Evolutionary conservation across 2,113 vertebrate genomes (phyloP).

Genomic region (Opisthocomus hoazin): DNA sequence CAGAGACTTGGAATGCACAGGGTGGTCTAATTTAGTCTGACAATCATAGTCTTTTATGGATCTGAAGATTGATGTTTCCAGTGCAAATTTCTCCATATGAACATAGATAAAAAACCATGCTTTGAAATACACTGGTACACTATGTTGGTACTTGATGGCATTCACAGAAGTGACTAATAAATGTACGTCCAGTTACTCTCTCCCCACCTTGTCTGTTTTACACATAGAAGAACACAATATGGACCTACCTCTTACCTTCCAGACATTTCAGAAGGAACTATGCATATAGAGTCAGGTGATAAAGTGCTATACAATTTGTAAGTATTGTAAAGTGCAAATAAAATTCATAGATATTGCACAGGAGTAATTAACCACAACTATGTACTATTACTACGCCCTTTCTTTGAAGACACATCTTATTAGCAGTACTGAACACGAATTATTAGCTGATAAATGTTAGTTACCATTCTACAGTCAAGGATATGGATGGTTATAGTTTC

Average conservation of each 20-base stretch:
- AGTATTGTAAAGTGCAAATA: neutral
- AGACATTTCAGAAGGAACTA: neutral
- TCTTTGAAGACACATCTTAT: neutral
- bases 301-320: fast-evolving
- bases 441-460: neutral
- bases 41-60: neutral
- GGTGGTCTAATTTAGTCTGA: neutral
- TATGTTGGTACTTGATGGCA: neutral
- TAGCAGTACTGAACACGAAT: neutral
- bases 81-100: neutral
- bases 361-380: neutral
- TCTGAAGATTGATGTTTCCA: neutral
- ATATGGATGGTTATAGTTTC: constrained; percentile 84
- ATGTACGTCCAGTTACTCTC: neutral
- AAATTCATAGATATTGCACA: neutral
- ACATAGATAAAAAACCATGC: neutral
- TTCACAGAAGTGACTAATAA: neutral
- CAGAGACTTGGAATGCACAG: neutral
- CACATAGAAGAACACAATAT: neutral
- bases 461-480: constrained; percentile 84
- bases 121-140: neutral
- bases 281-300: neutral
- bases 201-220: neutral
- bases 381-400: neutral
- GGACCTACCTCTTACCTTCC: neutral